Evolutionary conservation across 2,797 vertebrate species (phyloP).

Genomic region (Chlorospingus semifuscus): DNA sequence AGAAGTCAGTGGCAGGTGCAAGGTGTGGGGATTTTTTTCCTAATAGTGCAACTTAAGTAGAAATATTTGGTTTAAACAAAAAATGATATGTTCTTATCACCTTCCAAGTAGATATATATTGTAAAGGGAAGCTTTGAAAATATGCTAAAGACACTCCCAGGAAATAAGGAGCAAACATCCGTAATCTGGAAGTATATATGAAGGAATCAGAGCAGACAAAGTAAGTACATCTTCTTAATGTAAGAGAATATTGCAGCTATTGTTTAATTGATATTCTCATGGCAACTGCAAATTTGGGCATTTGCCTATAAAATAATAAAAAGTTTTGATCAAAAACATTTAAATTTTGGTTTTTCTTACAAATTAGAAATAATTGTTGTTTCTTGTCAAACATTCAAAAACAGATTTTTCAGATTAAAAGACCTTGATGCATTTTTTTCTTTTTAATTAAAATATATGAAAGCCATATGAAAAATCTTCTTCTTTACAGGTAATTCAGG

Average conservation of each 20-base stretch:
- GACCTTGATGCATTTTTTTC: not conserved
- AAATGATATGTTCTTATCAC: not conserved
- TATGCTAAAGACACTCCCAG: not conserved
- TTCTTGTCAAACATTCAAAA: not conserved
- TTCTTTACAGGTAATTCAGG: not conserved
- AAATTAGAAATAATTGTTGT: not conserved
- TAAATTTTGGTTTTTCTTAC: not conserved
- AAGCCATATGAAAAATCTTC: not conserved
- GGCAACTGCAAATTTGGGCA: not conserved
- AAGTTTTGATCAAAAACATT: not conserved
- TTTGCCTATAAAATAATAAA: not conserved
- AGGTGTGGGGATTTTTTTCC: not conserved
- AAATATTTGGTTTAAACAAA: not conserved
- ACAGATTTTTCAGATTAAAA: not conserved
- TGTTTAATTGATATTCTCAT: not conserved
- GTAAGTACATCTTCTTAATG: not conserved
- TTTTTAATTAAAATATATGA: not conserved
- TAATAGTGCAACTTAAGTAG: not conserved
- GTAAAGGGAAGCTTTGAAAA: not conserved
- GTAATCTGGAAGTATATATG: not conserved
- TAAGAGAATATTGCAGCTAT: not conserved
- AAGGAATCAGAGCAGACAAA: not conserved
- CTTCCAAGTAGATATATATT: not conserved
- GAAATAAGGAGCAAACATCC: not conserved
- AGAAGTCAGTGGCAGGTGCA: not conserved